These are phyloP conservation scores for Hypsopygia costalis DNA, from an alignment of 2,888 invertebrate genomes.

Conservation along the genomic window DNA sequence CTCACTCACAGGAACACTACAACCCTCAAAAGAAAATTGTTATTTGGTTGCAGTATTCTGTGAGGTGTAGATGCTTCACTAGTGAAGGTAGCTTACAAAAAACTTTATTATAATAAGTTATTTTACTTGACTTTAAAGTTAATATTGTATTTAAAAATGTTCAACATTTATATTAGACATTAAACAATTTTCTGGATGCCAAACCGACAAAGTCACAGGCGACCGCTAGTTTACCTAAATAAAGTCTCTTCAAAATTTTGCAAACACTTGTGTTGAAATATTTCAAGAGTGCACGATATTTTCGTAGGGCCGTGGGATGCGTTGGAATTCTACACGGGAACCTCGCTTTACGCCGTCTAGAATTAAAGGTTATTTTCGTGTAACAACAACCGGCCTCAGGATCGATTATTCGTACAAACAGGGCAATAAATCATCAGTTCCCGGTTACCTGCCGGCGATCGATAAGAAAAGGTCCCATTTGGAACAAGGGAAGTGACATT, in stretches of 20 bases:
- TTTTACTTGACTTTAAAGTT: too few species aligned
- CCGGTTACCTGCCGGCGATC: slow-evolving; percentile 71
- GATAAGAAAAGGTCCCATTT: slow-evolving; percentile 65
- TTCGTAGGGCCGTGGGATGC: slow-evolving; percentile 62
- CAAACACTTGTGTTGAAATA: slow-evolving; percentile 58
- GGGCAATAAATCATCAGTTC: slow-evolving; percentile 75
- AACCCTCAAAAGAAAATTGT: too few species aligned
- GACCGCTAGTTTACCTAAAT: too few species aligned
- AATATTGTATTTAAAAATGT: too few species aligned
- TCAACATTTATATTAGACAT: too few species aligned
- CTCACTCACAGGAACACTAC: too few species aligned
- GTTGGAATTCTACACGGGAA: slow-evolving; percentile 29
- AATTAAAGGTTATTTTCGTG: slow-evolving; percentile 29
- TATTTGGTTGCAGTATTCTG: too few species aligned
- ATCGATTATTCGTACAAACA: slow-evolving; percentile 79
- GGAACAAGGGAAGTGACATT: slow-evolving; percentile 71
- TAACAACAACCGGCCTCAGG: slow-evolving; percentile 36
- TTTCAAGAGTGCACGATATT: slow-evolving; percentile 57
- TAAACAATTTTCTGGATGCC: too few species aligned
- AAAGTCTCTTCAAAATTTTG: slow-evolving; percentile 58
- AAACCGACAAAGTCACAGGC: too few species aligned
- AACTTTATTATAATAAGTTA: too few species aligned
- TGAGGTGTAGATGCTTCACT: too few species aligned
- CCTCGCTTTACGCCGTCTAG: slow-evolving; percentile 25
- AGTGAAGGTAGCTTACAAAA: too few species aligned